Evolutionary conservation across 2,113 vertebrate genomes (phyloP).

Genomic region (rat (Rattus norvegicus)): DNA sequence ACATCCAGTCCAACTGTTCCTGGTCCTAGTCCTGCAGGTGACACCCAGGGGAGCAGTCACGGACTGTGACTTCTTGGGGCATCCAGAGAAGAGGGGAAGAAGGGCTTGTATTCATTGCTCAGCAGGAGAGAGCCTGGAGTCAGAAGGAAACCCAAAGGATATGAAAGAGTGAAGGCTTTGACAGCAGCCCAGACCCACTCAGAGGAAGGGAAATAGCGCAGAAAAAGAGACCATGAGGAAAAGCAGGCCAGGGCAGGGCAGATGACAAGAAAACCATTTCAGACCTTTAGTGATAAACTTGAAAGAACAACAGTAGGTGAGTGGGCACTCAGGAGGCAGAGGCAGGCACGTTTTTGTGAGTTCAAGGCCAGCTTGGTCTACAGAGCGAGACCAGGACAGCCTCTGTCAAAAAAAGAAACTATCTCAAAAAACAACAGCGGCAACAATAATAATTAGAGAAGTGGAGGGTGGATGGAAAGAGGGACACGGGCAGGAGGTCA

Average conservation of each 20-base stretch:
- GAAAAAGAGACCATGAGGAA: neutral
- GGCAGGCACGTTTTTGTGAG: neutral
- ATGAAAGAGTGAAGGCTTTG: neutral
- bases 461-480: neutral
- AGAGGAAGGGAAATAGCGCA: neutral
- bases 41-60: neutral
- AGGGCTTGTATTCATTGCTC: neutral
- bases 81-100: neutral
- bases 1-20: neutral
- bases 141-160: neutral
- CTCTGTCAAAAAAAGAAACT: neutral
- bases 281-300: neutral
- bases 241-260: no score
- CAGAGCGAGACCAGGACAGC: neutral
- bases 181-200: no score
- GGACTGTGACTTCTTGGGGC: neutral
- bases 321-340: neutral
- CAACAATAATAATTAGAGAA: neutral
- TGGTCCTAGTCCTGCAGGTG: neutral
- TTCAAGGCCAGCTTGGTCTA: neutral
- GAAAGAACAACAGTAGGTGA: neutral
- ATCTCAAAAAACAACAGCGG: neutral
- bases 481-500: no score
- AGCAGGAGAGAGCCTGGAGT: neutral
- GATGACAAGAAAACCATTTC: neutral